Evolutionary conservation across 1,140 invertebrate genomes (phyloP).

Genomic region (Rhyacophila brunnea): DNA sequence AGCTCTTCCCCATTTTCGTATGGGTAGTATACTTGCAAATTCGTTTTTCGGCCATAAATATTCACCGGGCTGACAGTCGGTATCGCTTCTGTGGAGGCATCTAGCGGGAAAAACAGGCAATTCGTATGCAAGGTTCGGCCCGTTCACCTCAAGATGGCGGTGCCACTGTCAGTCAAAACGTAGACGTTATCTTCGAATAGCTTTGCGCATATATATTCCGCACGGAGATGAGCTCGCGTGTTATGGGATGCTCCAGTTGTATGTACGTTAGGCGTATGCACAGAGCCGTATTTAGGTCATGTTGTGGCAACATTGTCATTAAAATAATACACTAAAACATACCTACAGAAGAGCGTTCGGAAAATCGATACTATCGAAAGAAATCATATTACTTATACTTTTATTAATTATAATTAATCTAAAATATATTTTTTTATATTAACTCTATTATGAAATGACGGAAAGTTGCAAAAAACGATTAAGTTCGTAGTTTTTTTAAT

Average conservation of each 20-base stretch:
- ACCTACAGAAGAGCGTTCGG: too few species aligned
- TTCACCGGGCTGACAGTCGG: conserved; percentile 35
- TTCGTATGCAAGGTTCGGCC: conserved; percentile 36
- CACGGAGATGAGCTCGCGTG: conserved; percentile 29
- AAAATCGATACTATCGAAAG: too few species aligned
- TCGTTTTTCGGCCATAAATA: conserved; percentile 39
- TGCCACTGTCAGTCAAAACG: conserved; percentile 37
- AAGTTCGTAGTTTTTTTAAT: too few species aligned
- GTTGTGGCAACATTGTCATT: too few species aligned
- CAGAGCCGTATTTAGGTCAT: too few species aligned
- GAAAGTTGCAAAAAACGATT: too few species aligned
- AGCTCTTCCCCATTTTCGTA: conserved; percentile 27
- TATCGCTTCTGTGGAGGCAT: conserved; percentile 33
- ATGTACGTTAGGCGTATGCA: too few species aligned
- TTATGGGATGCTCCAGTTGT: conserved; percentile 16
- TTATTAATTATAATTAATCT: too few species aligned
- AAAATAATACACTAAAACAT: too few species aligned
- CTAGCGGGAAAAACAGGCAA: conserved; percentile 31
- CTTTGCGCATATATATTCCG: conserved; percentile 31
- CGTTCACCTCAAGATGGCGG: conserved; percentile 37
- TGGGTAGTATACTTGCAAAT: conserved; percentile 33
- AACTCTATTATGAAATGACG: too few species aligned
- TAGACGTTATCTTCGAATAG: conserved; percentile 36
- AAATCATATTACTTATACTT: too few species aligned
- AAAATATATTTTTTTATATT: too few species aligned